A percentile compares a stretch with the other conserved stretches of the same genome.
Evolutionary conservation across 2,113 vertebrate genomes (phyloP).

Genomic region (Climacteris rufus): DNA sequence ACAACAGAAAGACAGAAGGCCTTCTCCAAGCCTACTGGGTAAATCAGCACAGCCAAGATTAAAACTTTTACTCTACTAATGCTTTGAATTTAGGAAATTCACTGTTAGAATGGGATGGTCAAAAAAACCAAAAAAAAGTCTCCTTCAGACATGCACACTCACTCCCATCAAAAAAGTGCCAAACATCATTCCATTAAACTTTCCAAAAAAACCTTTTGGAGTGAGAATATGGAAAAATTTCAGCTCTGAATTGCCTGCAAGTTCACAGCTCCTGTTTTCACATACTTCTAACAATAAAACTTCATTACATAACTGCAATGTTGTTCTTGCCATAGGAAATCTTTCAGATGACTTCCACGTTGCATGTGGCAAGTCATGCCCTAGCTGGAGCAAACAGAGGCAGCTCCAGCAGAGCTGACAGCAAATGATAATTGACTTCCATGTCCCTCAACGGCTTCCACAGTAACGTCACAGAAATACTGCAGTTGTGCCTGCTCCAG

Average conservation of each 20-base stretch:
- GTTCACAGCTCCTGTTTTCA: conserved; percentile 52
- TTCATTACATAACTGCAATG: neutral
- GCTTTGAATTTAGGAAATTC: neutral
- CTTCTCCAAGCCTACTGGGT: neutral
- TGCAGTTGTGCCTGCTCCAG: neutral
- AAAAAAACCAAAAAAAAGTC: neutral
- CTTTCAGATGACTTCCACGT: conserved; percentile 1
- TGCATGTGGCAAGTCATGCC: conserved; percentile 22
- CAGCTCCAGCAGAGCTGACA: neutral
- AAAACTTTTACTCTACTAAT: neutral
- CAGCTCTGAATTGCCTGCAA: neutral
- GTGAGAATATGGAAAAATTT: neutral
- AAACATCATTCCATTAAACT: neutral
- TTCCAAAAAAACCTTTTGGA: neutral
- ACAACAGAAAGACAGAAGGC: neutral
- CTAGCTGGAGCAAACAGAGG: neutral
- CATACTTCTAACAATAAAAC: neutral
- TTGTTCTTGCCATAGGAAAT: neutral
- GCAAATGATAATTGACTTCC: neutral
- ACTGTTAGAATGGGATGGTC: neutral
- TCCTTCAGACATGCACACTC: neutral
- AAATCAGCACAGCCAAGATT: neutral
- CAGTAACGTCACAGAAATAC: neutral
- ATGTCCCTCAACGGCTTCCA: neutral
- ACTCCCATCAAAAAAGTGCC: neutral